phyloP scores from a whole-genome alignment of 2,888 invertebrate genomes.

The Phasia obesa region DNA sequence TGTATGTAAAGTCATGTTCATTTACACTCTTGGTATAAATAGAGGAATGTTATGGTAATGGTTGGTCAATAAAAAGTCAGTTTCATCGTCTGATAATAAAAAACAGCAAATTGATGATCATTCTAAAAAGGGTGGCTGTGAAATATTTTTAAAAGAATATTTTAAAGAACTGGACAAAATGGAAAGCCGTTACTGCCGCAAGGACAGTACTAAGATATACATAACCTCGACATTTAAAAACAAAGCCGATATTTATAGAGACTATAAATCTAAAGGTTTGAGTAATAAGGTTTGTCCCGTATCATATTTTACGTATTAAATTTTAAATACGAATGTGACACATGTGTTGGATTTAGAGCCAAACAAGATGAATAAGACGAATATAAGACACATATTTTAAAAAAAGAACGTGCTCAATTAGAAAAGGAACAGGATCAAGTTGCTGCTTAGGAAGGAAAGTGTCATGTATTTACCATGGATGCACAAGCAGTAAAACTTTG shows the following conservation, averaged over 20 bases:
- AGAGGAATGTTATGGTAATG: background rate
- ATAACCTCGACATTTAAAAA: constrained; percentile 13
- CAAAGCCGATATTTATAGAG: constrained; percentile 31
- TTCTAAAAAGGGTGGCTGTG: background rate
- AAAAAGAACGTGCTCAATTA: too few relatives aligned
- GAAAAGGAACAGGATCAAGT: too few relatives aligned
- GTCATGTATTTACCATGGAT: too few relatives aligned
- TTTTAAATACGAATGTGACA: background rate
- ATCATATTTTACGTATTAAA: constrained; percentile 1
- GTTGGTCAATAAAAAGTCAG: constrained; percentile 7
- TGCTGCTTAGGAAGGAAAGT: too few relatives aligned
- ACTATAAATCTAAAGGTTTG: constrained; percentile 35
- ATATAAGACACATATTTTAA: constrained; percentile 7
- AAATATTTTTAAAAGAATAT: constrained; percentile 15
- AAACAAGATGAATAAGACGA: background rate
- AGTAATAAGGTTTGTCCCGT: background rate
- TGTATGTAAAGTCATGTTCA: background rate
- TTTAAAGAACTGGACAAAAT: constrained; percentile 11
- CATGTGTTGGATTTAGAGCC: constrained; percentile 1
- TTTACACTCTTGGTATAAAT: background rate
- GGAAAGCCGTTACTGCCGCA: constrained; percentile 14
- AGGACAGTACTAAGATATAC: constrained; percentile 17
- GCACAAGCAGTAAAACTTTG: too few relatives aligned
- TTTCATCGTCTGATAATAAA: constrained; percentile 1
- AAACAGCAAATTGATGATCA: background rate